Evolutionary conservation across 2,797 vertebrate species (phyloP).

Genomic region (Coluber constrictor): DNA sequence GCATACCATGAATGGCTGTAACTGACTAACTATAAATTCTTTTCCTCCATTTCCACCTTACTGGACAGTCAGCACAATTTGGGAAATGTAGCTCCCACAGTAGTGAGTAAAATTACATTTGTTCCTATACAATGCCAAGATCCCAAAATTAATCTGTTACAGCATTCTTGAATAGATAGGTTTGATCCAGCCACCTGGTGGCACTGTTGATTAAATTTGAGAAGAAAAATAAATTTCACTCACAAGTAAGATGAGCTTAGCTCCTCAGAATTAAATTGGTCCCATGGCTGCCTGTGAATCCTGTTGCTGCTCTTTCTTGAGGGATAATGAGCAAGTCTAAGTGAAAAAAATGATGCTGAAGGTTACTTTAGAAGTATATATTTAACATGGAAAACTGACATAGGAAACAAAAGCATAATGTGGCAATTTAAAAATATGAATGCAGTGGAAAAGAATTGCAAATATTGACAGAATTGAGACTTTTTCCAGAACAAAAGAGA

Average conservation of each 20-base stretch:
- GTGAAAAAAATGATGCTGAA: slow-evolving; percentile 20
- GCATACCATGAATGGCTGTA: not conserved
- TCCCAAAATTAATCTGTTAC: slow-evolving; percentile 1
- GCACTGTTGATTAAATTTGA: slow-evolving; percentile 72
- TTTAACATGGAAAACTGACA: slow-evolving; percentile 17
- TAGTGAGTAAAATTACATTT: not conserved
- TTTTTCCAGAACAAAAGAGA: not conserved
- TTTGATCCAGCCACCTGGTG: slow-evolving; percentile 65
- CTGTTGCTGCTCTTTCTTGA: slow-evolving; percentile 7
- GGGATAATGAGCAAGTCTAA: slow-evolving; percentile 17
- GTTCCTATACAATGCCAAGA: not conserved
- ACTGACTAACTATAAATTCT: not conserved
- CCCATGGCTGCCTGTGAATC: slow-evolving; percentile 10
- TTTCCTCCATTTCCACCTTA: not conserved
- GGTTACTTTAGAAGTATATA: slow-evolving; percentile 31
- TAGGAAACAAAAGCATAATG: not conserved
- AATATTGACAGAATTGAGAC: not conserved
- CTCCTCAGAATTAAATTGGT: slow-evolving; percentile 29
- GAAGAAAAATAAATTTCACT: not conserved
- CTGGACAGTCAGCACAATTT: not conserved
- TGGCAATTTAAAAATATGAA: not conserved
- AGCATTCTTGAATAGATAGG: not conserved
- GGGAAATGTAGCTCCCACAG: not conserved
- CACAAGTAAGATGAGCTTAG: not conserved
- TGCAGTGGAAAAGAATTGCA: not conserved